Evolutionary conservation across 30 jellyfish, hydroid and myxozoan genomes (phyloP), one percentile per base, ranked within the genome.

Genomic region (Aurelia sp.): DNA sequence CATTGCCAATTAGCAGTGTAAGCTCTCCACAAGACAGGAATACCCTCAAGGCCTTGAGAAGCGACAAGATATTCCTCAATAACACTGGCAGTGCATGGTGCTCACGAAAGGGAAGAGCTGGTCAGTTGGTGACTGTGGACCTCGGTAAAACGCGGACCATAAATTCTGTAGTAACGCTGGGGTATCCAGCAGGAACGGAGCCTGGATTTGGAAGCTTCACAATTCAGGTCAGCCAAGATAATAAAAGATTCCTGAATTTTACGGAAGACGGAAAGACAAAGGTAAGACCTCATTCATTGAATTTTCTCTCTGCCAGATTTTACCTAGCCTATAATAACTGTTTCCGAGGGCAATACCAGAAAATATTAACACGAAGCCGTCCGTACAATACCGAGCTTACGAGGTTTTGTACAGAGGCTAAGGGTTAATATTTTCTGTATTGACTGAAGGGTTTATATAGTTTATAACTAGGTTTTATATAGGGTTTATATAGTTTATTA

Each of bases 171-270:
- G 76, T 68, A 4, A 88, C 91, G 4, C 35, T 78, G 21, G 96
- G 96, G 18, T 79, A 66, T 40, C 96, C 96, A 44, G 74, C 60
- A n/a, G 96, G 82, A 9, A 77, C 96, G 8, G 91, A 88, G 72
- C 96, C 96, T 35, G 88, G 96, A 9, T 88, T 70, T 57, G 76
- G 38, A 21, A 78, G 63, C 17, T 88, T 66, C 61, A 78, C 91
- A 38, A 19, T 88, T 55, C 88, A 88, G 64, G 6, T 88, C 74
- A 78, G 96, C 60, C 63, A 72, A n/a, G 91, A 78, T 24, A 71
- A 47, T 17, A 22, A 21, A 19, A 70, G 30, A 8, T 88, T 15
- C 40, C 60, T 17, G 35, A 47, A 88, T 21, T 88, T 66, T 75
- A 78, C 80, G 12, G 90, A 86, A 67, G 63, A 47, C 21, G 75